Evolutionary conservation across 35 echinoderm and acorn worm species (phyloP).

Genomic region (Apostichopus japonicus): DNA sequence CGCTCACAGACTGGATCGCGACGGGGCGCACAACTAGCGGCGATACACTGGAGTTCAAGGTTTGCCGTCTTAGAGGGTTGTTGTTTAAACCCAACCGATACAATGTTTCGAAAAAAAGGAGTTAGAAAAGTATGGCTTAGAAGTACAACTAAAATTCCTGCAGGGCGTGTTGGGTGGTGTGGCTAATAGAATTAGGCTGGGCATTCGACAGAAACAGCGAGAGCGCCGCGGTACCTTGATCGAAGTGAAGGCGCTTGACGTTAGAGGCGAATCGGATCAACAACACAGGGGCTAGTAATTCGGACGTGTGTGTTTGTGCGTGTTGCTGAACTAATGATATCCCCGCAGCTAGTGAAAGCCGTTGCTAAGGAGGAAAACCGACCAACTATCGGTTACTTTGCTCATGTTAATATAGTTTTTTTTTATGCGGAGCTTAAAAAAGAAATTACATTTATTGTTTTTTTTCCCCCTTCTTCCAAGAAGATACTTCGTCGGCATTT

Average conservation of each 20-base stretch:
- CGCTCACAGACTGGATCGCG: conserved; percentile 34
- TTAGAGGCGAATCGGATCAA: background rate
- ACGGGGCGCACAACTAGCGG: conserved; percentile 36
- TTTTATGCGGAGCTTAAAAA: background rate
- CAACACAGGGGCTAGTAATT: conserved; percentile 2
- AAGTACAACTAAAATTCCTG: conserved; percentile 34
- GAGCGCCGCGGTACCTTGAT: conserved; percentile 11
- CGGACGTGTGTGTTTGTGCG: background rate
- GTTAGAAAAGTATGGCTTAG: background rate
- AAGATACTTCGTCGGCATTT: background rate
- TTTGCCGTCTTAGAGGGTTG: conserved; percentile 24
- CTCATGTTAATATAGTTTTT: conserved; percentile 23
- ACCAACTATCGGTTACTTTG: conserved; percentile 18
- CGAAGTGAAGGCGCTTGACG: conserved; percentile 4
- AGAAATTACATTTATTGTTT: conserved; percentile 29
- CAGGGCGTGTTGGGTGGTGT: conserved; percentile 54
- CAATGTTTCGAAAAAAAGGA: conserved; percentile 44
- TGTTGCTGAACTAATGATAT: background rate
- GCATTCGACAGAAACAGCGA: conserved; percentile 26
- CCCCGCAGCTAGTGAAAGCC: background rate
- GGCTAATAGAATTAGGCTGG: conserved; percentile 53
- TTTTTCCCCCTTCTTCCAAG: background rate
- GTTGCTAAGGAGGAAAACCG: conserved; percentile 18
- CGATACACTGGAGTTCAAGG: conserved; percentile 35
- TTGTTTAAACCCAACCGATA: conserved; percentile 33